Conservation (phyloP, 2,888 invertebrate species). For the Dryobotodes eremita region DNA sequence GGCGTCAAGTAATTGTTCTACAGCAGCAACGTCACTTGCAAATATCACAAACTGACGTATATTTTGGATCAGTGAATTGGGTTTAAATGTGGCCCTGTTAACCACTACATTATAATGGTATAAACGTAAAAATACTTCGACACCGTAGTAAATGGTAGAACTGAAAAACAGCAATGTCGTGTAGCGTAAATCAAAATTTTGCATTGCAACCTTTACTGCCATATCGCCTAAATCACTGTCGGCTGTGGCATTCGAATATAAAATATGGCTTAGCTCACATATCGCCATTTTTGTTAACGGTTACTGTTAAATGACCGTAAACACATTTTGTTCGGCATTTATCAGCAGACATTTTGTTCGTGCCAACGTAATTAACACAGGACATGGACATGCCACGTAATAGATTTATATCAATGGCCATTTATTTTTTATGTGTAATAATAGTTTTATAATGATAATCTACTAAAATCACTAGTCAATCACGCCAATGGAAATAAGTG, state of each 20-base stretch:
- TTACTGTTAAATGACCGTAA: conserved; percentile 48
- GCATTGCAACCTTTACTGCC: conserved; percentile 78
- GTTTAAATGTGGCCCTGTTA: conserved; percentile 70
- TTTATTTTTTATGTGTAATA: conserved; percentile 52
- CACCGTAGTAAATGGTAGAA: conserved; percentile 72
- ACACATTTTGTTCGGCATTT: conserved; percentile 21
- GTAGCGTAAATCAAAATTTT: conserved; percentile 81
- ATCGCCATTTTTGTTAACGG: conserved; percentile 42
- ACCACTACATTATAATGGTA: conserved; percentile 77
- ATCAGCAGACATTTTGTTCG: too few species aligned
- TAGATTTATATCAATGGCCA: conserved; percentile 60
- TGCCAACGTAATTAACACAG: conserved; percentile 34
- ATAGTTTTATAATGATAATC: conserved; percentile 41
- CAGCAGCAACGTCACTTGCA: conserved; percentile 70
- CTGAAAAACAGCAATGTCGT: conserved; percentile 81
- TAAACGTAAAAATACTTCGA: conserved; percentile 75
- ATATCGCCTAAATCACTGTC: conserved; percentile 70
- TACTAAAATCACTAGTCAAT: conserved; percentile 28
- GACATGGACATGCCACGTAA: conserved; percentile 33
- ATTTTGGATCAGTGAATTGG: conserved; percentile 58
- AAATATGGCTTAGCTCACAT: conserved; percentile 30
- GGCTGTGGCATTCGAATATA: conserved; percentile 35
- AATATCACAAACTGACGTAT: conserved; percentile 80
- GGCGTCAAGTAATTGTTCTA: conserved; percentile 73
- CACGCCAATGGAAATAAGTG: conserved; percentile 25